Evolutionary conservation across 1,140 invertebrate genomes (phyloP).

Genomic region (Lanistes nyassanus): DNA sequence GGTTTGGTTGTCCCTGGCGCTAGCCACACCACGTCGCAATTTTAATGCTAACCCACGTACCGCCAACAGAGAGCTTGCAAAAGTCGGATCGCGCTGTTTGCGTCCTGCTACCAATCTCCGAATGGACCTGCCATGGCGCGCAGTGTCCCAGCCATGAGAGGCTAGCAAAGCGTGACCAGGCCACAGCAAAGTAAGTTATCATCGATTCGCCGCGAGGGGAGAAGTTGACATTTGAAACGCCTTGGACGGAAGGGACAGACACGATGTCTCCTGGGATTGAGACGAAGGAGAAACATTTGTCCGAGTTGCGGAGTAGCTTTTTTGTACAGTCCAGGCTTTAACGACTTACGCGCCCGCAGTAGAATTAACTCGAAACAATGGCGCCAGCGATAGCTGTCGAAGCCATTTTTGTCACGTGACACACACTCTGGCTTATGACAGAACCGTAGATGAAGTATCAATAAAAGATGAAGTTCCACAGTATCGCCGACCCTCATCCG

Average conservation of each 20-base stretch:
- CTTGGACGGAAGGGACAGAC: too few relatives aligned
- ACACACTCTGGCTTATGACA: too few relatives aligned
- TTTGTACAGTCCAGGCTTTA: too few relatives aligned
- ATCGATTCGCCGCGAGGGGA: conserved; percentile 4
- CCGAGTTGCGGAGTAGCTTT: neutral
- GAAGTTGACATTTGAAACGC: neutral
- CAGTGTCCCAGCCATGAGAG: neutral
- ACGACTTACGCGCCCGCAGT: too few relatives aligned
- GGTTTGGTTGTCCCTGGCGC: neutral
- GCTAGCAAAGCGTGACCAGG: conserved; percentile 10
- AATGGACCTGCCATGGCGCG: neutral
- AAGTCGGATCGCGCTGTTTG: conserved; percentile 21
- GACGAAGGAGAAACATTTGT: neutral
- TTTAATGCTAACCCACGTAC: conserved; percentile 20
- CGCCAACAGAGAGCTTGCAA: conserved; percentile 18
- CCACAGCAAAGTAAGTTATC: conserved; percentile 16
- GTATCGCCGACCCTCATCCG: too few relatives aligned
- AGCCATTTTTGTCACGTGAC: too few relatives aligned
- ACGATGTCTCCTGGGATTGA: neutral
- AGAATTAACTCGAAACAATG: too few relatives aligned
- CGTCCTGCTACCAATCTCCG: conserved; percentile 18
- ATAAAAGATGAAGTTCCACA: too few relatives aligned
- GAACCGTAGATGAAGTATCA: too few relatives aligned
- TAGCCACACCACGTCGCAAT: neutral
- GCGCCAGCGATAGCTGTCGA: too few relatives aligned